Evolutionary conservation across 2,113 vertebrate species (phyloP), one percentile per base, ranked within the genome.

Genomic region (Hippocampus comes): DNA sequence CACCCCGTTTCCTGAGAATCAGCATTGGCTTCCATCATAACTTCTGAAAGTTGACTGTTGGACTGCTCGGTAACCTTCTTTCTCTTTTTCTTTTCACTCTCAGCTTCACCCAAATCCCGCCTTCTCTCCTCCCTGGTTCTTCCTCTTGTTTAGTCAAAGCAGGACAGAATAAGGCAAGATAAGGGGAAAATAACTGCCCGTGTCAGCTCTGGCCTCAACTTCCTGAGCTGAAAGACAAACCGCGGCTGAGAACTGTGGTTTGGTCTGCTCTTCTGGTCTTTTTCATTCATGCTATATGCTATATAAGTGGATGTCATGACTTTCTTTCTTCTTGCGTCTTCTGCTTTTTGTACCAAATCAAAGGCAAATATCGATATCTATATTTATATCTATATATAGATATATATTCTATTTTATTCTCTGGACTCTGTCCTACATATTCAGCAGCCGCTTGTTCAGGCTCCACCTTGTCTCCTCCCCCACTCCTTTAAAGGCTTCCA

Each of bases 211-310:
- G 68, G 75, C 49, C 63, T 75, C 63, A 1, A 84, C 89, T 90
- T 89, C 87, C 86, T 90, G 83, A 76, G 82, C 80, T 68, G 74
- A 76, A 25, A 82, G 60, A 72, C 85, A 90, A 87, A 86, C 89
- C 88, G 87, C 80, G 71, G 71, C 75, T 20, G 21, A 81, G 11
- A 71, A n/a, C 70, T 84, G 66, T 70, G 77, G 73, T 76, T 81
- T 77, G 74, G 83, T 83, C 73, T 80, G 87, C 76, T 72, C 87
- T 74, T 76, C 43, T 43, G n/a, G 63, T 14, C 57, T 56, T 56
- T n/a, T n/a, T 56, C 21, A 56, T 56, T 9, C 10, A 11, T 56
- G n/a, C 2, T 10, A 9, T 56, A 2, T 56, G 4, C 11, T 11
- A 20, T 55, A 30, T 5, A 17, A 60, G 20, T 9, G 4, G 0